phyloP scores from a whole-genome alignment of 1,140 invertebrate species.

The Aradophagus sp. region DNA sequence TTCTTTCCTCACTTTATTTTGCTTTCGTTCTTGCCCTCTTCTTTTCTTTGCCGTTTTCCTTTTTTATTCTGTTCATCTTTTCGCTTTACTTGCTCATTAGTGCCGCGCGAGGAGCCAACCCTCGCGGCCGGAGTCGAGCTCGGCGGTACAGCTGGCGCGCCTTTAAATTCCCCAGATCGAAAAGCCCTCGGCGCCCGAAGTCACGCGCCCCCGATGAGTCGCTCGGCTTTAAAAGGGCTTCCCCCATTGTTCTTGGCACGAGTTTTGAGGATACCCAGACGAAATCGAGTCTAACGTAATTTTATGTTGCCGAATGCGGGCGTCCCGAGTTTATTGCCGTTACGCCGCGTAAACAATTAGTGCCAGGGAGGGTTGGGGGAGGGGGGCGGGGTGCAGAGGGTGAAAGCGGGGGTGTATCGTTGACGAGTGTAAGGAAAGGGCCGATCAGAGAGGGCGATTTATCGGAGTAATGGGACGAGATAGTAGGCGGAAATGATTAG shows the following conservation, averaged over 20 bases:
- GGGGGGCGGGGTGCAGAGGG: too few relatives aligned
- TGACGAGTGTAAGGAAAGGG: slow-evolving; percentile 3
- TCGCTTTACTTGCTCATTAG: slow-evolving; percentile 71
- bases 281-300: slow-evolving; percentile 36
- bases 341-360: slow-evolving; percentile 7
- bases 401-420: background rate
- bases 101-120: slow-evolving; percentile 61
- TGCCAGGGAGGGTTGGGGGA: too few relatives aligned
- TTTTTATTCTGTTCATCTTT: too few relatives aligned
- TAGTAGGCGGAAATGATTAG: too few relatives aligned
- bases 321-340: slow-evolving; percentile 15
- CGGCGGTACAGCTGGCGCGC: slow-evolving; percentile 33
- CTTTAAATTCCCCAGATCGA: slow-evolving; percentile 42
- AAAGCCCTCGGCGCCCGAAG: slow-evolving; percentile 37
- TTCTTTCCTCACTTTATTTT: too few relatives aligned
- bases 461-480: too few relatives aligned
- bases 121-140: slow-evolving; percentile 26
- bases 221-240: slow-evolving; percentile 56
- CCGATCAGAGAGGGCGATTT: background rate
- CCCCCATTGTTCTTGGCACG: slow-evolving; percentile 42
- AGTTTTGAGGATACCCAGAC: slow-evolving; percentile 35
- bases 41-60: too few relatives aligned
- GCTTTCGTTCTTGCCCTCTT: too few relatives aligned
- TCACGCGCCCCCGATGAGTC: slow-evolving; percentile 26
- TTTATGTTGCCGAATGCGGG: slow-evolving; percentile 16